Percentiles rank a stretch among this genome's conserved stretches.
Evolutionary conservation across 2,888 invertebrate genomes (phyloP).

Genomic region (Trachelus iudaicus): DNA sequence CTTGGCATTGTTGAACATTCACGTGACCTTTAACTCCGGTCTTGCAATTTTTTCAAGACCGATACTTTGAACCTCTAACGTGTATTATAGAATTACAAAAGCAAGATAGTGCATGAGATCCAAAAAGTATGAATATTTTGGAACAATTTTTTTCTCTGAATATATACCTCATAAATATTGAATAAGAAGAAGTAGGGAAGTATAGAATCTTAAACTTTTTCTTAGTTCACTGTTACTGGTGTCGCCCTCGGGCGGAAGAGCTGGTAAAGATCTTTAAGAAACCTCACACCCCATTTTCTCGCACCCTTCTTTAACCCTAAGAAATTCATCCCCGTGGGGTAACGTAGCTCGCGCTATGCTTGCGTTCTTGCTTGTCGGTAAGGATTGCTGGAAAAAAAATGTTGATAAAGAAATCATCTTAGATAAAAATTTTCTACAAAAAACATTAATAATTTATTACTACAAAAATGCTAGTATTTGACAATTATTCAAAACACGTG

Average conservation of each 20-base stretch:
- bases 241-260: slow-evolving; percentile 61
- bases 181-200: background rate
- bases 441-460: background rate
- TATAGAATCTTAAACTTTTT: background rate
- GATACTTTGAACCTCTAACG: background rate
- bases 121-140: background rate
- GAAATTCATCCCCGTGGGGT: slow-evolving; percentile 57
- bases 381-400: slow-evolving; percentile 17
- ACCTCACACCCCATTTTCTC: slow-evolving; percentile 52
- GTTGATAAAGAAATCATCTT: slow-evolving; percentile 20
- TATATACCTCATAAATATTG: background rate
- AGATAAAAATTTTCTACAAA: background rate
- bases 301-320: slow-evolving; percentile 55
- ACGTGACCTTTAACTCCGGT: background rate
- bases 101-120: background rate
- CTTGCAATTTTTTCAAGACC: background rate
- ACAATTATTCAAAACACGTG: background rate
- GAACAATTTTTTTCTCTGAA: background rate
- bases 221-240: slow-evolving; percentile 38
- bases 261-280: slow-evolving; percentile 62
- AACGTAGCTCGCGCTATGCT: slow-evolving; percentile 53
- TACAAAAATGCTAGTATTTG: background rate
- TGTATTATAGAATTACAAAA: background rate
- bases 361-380: slow-evolving; percentile 52
- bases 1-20: background rate